Percentiles rank a stretch among this genome's conserved stretches.
Conservation (phyloP, 2,797 vertebrate species). For the Serranus cabrilla region DNA sequence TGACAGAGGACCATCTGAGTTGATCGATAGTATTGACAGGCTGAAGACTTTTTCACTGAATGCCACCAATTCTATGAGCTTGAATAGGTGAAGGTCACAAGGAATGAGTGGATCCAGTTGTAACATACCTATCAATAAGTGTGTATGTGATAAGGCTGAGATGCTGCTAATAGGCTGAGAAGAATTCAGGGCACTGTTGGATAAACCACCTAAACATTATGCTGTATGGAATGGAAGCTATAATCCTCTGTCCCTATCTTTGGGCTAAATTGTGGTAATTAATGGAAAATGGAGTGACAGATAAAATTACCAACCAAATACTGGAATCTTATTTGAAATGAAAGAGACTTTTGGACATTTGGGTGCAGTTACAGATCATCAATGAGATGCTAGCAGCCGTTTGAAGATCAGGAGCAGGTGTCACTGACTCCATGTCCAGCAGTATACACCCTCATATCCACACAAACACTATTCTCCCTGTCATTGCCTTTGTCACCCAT, state of each 20-base stretch:
- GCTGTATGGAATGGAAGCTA: neutral
- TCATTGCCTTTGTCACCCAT: slow-evolving; percentile 90
- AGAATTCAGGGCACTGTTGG: neutral
- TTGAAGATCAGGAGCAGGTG: slow-evolving; percentile 63
- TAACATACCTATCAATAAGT: slow-evolving; percentile 83
- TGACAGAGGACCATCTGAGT: slow-evolving; percentile 79
- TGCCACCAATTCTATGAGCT: slow-evolving; percentile 82
- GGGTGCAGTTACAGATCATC: slow-evolving; percentile 5
- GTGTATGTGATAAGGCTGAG: slow-evolving; percentile 69
- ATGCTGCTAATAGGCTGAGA: slow-evolving; percentile 55
- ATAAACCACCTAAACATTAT: neutral
- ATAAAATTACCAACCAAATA: neutral
- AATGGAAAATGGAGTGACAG: neutral
- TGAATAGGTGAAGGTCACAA: slow-evolving; percentile 84
- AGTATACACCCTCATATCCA: slow-evolving; percentile 23
- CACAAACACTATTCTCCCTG: slow-evolving; percentile 80
- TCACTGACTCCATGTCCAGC: slow-evolving; percentile 36
- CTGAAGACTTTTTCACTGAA: slow-evolving; percentile 82
- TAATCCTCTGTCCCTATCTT: neutral
- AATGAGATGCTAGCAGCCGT: slow-evolving; percentile 21
- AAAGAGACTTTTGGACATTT: slow-evolving; percentile 9
- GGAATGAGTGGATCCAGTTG: slow-evolving; percentile 78
- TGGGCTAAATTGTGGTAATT: neutral
- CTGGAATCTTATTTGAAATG: neutral
- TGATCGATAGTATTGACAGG: slow-evolving; percentile 85